Evolutionary conservation across 2,797 vertebrate species (phyloP).

Genomic region (Platalea minor): DNA sequence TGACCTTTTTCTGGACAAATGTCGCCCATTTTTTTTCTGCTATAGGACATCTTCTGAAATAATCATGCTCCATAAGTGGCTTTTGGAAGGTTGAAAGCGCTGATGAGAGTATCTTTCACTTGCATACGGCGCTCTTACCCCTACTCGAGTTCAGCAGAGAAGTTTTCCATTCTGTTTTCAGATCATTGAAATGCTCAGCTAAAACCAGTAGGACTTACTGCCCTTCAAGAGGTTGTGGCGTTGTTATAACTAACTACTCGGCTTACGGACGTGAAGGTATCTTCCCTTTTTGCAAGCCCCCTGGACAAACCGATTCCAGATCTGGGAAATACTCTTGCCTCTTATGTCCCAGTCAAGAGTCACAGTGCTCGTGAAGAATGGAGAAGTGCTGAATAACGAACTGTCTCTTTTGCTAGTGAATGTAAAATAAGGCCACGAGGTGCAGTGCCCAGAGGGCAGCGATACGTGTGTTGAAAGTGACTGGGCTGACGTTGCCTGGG

Average conservation of each 20-base stretch:
- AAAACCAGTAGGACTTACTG: neutral
- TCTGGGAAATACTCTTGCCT: neutral
- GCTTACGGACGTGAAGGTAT: fast-evolving
- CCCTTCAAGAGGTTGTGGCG: neutral
- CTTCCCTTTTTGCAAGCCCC: neutral
- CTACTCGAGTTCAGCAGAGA: neutral
- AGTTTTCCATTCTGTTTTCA: neutral
- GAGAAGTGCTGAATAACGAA: neutral
- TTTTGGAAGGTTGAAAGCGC: neutral
- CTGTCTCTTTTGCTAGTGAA: neutral
- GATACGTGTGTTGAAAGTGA: neutral
- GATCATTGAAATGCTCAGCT: neutral
- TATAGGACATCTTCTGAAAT: neutral
- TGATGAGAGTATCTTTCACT: neutral
- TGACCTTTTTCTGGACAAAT: neutral
- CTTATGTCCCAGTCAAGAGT: neutral
- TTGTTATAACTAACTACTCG: fast-evolving
- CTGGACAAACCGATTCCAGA: neutral
- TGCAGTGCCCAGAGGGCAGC: neutral
- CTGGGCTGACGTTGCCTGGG: neutral
- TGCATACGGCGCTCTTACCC: neutral
- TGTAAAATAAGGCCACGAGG: neutral
- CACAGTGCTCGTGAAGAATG: neutral
- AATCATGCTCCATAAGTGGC: neutral
- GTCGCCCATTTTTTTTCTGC: neutral